Conservation (phyloP, 2,113 vertebrate species). For the Petaurus breviceps region DNA sequence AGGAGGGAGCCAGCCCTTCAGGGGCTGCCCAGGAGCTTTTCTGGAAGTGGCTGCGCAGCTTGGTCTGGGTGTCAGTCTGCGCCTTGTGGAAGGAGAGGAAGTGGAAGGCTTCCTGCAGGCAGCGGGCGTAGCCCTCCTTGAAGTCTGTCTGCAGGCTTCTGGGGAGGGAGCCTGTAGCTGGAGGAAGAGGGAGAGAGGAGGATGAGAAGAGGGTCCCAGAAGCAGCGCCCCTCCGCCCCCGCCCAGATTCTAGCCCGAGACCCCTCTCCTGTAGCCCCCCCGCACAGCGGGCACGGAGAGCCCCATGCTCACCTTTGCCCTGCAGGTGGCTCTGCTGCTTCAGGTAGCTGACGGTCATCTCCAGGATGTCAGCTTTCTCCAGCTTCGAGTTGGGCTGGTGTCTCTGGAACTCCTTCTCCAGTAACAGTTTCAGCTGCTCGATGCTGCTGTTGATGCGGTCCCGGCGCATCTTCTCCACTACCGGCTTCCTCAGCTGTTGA, state of each 20-base stretch:
- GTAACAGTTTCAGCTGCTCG: slow-evolving; percentile 88
- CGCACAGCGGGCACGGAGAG: not conserved
- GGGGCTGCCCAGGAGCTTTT: slow-evolving; percentile 52
- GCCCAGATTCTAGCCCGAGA: accelerated
- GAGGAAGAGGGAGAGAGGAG: not conserved
- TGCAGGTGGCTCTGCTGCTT: slow-evolving; percentile 79
- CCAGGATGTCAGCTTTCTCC: slow-evolving; percentile 84
- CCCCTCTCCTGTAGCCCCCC: not conserved
- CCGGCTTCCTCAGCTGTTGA: slow-evolving; percentile 88
- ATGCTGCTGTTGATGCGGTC: slow-evolving; percentile 93
- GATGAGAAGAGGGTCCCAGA: accelerated
- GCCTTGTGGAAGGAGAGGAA: slow-evolving; percentile 81
- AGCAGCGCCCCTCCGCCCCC: not conserved
- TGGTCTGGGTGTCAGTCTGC: slow-evolving; percentile 73
- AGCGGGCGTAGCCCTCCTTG: slow-evolving; percentile 82
- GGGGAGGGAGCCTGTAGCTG: slow-evolving; percentile 66
- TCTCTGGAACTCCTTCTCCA: slow-evolving; percentile 86
- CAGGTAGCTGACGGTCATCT: slow-evolving; percentile 83
- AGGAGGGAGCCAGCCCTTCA: not conserved
- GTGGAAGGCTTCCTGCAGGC: slow-evolving; percentile 82
- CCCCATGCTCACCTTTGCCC: slow-evolving; percentile 72
- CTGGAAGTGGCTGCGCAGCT: slow-evolving; percentile 81
- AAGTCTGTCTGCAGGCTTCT: slow-evolving; percentile 73
- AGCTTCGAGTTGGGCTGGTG: slow-evolving; percentile 82
- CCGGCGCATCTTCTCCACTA: slow-evolving; percentile 88